phyloP scores from a whole-genome alignment of 2,113 vertebrate species.

The Oostethus manadensis region DNA sequence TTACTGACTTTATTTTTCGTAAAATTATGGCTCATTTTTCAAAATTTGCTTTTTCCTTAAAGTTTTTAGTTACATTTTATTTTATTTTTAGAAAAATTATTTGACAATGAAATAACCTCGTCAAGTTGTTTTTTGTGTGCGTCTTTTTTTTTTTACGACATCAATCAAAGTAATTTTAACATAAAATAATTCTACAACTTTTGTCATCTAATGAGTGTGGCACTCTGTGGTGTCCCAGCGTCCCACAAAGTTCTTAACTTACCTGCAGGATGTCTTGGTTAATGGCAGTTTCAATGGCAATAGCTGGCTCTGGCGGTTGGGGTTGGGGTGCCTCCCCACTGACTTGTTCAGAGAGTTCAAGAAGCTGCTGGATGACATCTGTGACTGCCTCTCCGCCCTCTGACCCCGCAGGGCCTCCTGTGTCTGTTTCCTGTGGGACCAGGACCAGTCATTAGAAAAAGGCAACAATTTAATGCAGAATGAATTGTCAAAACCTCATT shows the following conservation, averaged over 20 bases:
- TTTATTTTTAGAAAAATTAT: too few species aligned
- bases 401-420: slow-evolving; percentile 53
- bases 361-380: slow-evolving; percentile 95
- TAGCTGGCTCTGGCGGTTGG: slow-evolving; percentile 74
- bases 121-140: too few species aligned
- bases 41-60: too few species aligned
- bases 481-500: slow-evolving; percentile 8
- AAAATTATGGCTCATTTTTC: too few species aligned
- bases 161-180: not conserved
- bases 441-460: not conserved
- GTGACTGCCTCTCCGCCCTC: slow-evolving; percentile 85
- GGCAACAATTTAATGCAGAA: slow-evolving; percentile 6
- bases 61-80: too few species aligned
- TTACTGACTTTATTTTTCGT: too few species aligned
- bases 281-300: slow-evolving; percentile 85
- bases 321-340: slow-evolving; percentile 79
- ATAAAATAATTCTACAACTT: not conserved
- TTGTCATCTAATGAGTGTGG: not conserved
- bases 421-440: slow-evolving; percentile 55
- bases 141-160: not conserved
- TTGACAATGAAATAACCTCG: too few species aligned
- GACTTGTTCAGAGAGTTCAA: slow-evolving; percentile 91
- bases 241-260: slow-evolving; percentile 11
- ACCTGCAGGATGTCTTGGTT: slow-evolving; percentile 98
- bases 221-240: not conserved